Conservation (phyloP, 2,888 invertebrate genomes). For the Ptilodon capucinus region DNA sequence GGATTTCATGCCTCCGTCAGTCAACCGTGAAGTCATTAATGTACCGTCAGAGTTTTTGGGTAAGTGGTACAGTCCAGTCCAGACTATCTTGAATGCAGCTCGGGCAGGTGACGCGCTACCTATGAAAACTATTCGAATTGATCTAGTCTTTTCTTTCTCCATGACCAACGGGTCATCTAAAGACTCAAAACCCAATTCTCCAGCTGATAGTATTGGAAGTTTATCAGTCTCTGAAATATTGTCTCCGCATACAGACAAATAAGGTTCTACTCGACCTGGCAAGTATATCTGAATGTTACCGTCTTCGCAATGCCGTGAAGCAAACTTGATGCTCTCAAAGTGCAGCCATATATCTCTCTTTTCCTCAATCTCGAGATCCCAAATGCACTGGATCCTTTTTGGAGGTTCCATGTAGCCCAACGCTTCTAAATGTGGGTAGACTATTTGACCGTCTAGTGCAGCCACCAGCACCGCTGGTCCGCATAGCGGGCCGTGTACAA, state of each 20-base stretch:
- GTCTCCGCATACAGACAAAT: conserved; percentile 92
- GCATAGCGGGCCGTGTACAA: conserved; percentile 94
- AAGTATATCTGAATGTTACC: conserved; percentile 92
- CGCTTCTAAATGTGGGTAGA: conserved; percentile 93
- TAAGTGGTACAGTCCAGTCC: conserved; percentile 94
- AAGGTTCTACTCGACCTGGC: conserved; percentile 87
- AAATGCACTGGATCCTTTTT: conserved; percentile 89
- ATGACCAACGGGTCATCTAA: conserved; percentile 79
- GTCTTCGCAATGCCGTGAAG: conserved; percentile 92
- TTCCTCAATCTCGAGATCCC: conserved; percentile 91
- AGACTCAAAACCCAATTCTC: conserved; percentile 87
- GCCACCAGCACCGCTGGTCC: conserved; percentile 92
- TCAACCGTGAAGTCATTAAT: conserved; percentile 89
- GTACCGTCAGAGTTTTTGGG: conserved; percentile 92
- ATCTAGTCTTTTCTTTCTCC: conserved; percentile 84
- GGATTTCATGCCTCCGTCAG: conserved; percentile 78
- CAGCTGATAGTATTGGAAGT: conserved; percentile 90
- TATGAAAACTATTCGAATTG: conserved; percentile 87
- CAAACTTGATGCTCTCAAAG: conserved; percentile 93
- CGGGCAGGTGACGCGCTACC: conserved; percentile 90
- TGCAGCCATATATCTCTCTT: conserved; percentile 94
- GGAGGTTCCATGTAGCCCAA: conserved; percentile 86
- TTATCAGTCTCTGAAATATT: conserved; percentile 92
- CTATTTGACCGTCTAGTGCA: conserved; percentile 92
- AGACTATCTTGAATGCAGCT: conserved; percentile 93